Evolutionary conservation across 2,113 vertebrate genomes (phyloP), one percentile per base, ranked within the genome.

Genomic region (Ornithorhynchus anatinus): DNA sequence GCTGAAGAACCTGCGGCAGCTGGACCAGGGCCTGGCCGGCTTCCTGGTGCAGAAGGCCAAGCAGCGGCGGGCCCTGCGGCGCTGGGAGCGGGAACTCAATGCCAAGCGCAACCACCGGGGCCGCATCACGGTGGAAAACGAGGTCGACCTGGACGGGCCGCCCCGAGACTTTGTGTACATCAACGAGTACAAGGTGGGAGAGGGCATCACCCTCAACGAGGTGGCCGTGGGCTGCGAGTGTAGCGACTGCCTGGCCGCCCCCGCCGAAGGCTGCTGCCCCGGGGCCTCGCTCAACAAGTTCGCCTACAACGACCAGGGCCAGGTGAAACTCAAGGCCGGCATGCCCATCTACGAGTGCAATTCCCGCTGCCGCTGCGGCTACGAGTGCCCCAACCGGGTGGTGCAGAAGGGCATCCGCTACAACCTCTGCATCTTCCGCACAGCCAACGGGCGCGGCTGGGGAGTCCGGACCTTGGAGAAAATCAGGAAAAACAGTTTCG

Each of bases 341-440:
- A 25, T 94, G 67, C 96, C 96, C 52, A 97, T 98, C 72, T 98
- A 97, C 0, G 96, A 98, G 84, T 97, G 96, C 68, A 97, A 98
- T 87, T 89, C 95, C 1, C 84, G 80, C 2, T 98, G 96, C 86
- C 81, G 63, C 82, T 98, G 97, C 15, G 89, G 94, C 11, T 52
- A 77, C 3, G 95, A 95, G 12, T 98, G 97, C 74, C 90, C 92
- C 13, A 98, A 98, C 86, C 94, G 96, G 0, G 94, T 98, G 52
- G 96, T 97, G 56, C 96, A 98, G 89, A 95, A 89, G 14, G 95
- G 96, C 19, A 97, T 97, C 72, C 92, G 94, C 87, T 94, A 96
- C 4, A 90, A 97, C 81, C 88, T 98, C 67, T 96, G 95, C 88
- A 97, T 98, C 89, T 98, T 97, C 82, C 95, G 94, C 77, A 98